Conservation (phyloP, 2,113 vertebrate genomes). For the Seriola rivoliana region DNA sequence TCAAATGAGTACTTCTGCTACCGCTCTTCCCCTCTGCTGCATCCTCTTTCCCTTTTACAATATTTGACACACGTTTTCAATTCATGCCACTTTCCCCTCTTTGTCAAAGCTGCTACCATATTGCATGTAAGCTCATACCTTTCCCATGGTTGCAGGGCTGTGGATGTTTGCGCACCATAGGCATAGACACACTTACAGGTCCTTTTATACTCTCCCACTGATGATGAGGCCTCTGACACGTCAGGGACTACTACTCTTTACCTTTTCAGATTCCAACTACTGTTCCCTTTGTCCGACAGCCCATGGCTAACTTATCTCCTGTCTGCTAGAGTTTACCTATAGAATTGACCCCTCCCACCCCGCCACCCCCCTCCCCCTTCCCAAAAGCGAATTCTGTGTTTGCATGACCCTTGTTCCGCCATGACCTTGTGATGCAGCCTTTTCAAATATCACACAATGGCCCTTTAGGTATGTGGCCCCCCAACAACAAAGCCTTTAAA, state of each 20-base stretch:
- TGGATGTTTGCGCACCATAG: conserved; percentile 60
- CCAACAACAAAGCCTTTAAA: conserved; percentile 70
- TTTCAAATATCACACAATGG: conserved; percentile 79
- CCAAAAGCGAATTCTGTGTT: conserved; percentile 69
- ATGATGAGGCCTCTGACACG: conserved; percentile 66
- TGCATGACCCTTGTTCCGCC: conserved; percentile 69
- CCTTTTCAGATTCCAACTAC: conserved; percentile 71
- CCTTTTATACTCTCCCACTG: conserved; percentile 80
- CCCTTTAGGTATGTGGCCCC: conserved; percentile 63
- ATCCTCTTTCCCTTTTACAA: background rate
- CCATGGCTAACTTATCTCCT: conserved; percentile 68
- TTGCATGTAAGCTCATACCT: conserved; percentile 74
- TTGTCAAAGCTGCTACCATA: background rate
- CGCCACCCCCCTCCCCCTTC: conserved; percentile 31
- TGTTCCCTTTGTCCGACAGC: conserved; percentile 71
- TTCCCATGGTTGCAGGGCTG: conserved; percentile 81
- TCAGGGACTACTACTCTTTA: conserved; percentile 78
- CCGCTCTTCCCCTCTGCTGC: background rate
- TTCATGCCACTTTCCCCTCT: conserved; percentile 5
- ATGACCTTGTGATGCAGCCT: conserved; percentile 74
- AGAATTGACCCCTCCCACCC: conserved; percentile 63
- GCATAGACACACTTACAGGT: conserved; percentile 23
- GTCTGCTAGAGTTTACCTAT: conserved; percentile 84
- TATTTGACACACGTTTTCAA: conserved; percentile 19
- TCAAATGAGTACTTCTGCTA: background rate